phyloP scores from a whole-genome alignment of 2,797 vertebrate genomes.

The Clarias pachynema region DNA sequence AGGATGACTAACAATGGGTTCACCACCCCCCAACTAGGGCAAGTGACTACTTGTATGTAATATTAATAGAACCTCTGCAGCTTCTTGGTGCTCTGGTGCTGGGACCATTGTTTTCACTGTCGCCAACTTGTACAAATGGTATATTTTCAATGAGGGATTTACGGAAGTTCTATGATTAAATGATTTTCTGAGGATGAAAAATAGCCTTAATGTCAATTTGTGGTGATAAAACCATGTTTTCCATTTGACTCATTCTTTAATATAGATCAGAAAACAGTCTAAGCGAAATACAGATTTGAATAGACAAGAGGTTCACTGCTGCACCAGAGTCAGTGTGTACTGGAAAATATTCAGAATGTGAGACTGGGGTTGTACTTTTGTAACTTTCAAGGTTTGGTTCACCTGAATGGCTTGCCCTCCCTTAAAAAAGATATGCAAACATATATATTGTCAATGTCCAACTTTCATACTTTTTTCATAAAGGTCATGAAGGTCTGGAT shows the following conservation, averaged over 20 bases:
- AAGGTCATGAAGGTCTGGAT: neutral
- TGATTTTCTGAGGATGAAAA: neutral
- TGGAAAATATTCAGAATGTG: neutral
- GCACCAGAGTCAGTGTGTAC: neutral
- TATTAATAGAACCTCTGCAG: neutral
- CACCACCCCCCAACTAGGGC: neutral
- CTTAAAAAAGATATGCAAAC: neutral
- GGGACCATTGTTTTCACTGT: neutral
- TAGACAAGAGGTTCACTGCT: neutral
- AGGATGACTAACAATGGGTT: neutral
- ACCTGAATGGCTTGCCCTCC: neutral
- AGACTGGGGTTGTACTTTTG: neutral
- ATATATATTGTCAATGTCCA: neutral
- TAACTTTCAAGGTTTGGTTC: neutral
- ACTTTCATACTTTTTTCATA: neutral
- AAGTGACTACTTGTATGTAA: neutral
- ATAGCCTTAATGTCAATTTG: neutral
- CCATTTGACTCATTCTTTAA: neutral
- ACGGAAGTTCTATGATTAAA: neutral
- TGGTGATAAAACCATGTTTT: neutral
- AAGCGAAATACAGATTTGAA: neutral
- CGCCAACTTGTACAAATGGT: neutral
- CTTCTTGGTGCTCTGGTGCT: neutral
- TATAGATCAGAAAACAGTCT: neutral
- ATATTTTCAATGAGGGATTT: neutral